Evolutionary conservation across 2,888 invertebrate species (phyloP), one percentile per base, ranked within the genome.

Genomic region (Pecten maximus): DNA sequence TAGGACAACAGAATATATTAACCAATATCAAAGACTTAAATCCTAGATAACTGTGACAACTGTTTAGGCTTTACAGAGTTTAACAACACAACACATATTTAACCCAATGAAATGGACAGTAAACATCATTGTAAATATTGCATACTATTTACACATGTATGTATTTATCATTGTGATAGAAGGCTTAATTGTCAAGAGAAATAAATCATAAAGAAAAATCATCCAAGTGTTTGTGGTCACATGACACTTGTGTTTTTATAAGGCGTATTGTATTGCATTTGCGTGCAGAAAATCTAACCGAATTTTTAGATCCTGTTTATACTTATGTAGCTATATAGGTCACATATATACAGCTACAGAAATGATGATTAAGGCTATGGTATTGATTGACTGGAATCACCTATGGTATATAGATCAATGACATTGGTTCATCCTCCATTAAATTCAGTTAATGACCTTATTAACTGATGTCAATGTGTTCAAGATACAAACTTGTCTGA

Each of bases 351-450:
- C 10, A 35, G 35, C 23, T 74, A 74, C 74, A 4, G 74, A 28
- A 19, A 60, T 60, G 60, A n/a, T 60, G 23, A 60, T 19, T 10
- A 74, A 28, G 74, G 10, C 74, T 23, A 1, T 28, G 10, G 74
- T 74, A 74, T 74, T 35, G 74, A 74, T 74, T 74, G 74, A 35
- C 8, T 35, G 10, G 74, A 28, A 28, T 35, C 54, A 74, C 74
- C 74, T 35, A n/a, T n/a, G n/a, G n/a, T n/a, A n/a, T n/a, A 74
- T 74, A 74, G 74, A 74, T 74, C 74, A 74, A 23, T 74, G 74
- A 74, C 74, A 74, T 15, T 19, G 50, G 50, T 54, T 23, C 23
- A 10, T 28, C 19, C 35, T 74, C 15, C 10, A 74, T 74, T 54
- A 54, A 60, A 35, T 74, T 10, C 28, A 10, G 74, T 74, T 28